Evolutionary conservation across 2,797 vertebrate species (phyloP), one percentile per base, ranked within the genome.

Genomic region (Dicrostonyx torquatus): DNA sequence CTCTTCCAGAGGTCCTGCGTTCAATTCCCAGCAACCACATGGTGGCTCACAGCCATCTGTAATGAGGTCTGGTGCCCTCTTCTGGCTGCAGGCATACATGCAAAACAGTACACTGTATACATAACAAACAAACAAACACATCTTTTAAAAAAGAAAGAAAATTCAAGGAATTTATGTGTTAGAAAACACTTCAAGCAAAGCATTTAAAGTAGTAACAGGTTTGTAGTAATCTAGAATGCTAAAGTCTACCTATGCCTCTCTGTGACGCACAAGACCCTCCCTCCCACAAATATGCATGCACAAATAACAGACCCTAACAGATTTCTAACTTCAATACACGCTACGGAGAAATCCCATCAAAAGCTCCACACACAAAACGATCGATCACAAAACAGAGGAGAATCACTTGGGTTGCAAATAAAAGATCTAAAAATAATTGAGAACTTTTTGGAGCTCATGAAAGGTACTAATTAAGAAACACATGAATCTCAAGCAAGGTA

Each of bases 301-400:
- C 85, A 73, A 87, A 34, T 75, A 87, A 89, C 50, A 72, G 91
- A 87, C 85, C 53, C 45, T 92, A 78, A 88, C 78, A 89, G 82
- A 53, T 88, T 84, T 70, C 82, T 40, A 87, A 70, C 31, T 94
- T 94, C 75, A 96, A 95, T 22, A 40, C 29, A 87, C 60, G 14
- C 40, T 76, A 72, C 48, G 83, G 55, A 70, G 64, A 82, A 77
- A 60, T 93, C 37, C 13, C 60, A 83, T 18, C 82, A 50, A 92
- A 93, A 92, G 13, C 72, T 66, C 37, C 34, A 85, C 22, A n/a
- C 55, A n/a, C n/a, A 68, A 64, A 75, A 66, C 58, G 73, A 72
- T 72, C 53, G 55, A 87, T 88, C 77, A 94, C 11, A 84, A 80
- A 90, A 72, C 12, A 82, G 80, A 26, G 45, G 53, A 82, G 53